Percentiles rank a stretch among this genome's conserved stretches.
Conservation (phyloP, 2,797 vertebrate genomes). For the Myripristis jacobus region DNA sequence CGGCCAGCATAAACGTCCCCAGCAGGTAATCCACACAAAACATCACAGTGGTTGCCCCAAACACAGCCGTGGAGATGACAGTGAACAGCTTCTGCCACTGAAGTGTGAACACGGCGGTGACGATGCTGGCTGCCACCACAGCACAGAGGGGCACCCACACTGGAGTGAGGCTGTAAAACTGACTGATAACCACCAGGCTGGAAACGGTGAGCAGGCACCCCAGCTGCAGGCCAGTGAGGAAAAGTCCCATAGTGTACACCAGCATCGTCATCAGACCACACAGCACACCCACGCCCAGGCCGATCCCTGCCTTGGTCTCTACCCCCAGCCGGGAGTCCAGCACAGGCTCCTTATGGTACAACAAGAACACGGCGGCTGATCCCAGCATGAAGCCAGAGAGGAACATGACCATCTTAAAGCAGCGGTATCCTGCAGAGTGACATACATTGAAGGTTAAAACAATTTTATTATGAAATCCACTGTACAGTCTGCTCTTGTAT, state of each 20-base stretch:
- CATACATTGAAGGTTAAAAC: neutral
- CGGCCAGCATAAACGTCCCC: slow-evolving; percentile 81
- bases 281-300: slow-evolving; percentile 88
- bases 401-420: slow-evolving; percentile 92
- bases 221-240: slow-evolving; percentile 89
- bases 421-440: slow-evolving; percentile 85
- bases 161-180: slow-evolving; percentile 82
- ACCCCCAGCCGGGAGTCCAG: slow-evolving; percentile 82
- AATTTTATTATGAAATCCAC: too few relatives aligned
- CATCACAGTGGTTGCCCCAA: slow-evolving; percentile 83
- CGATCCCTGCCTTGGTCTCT: slow-evolving; percentile 87
- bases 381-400: slow-evolving; percentile 89
- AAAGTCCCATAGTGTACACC: slow-evolving; percentile 86
- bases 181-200: slow-evolving; percentile 80
- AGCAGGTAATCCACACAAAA: slow-evolving; percentile 86
- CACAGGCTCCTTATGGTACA: slow-evolving; percentile 86
- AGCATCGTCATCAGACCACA: slow-evolving; percentile 88
- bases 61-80: slow-evolving; percentile 83
- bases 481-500: neutral
- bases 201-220: slow-evolving; percentile 84
- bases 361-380: slow-evolving; percentile 83
- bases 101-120: slow-evolving; percentile 84
- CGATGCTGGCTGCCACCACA: slow-evolving; percentile 78
- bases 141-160: slow-evolving; percentile 84
- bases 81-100: slow-evolving; percentile 88